phyloP scores from a whole-genome alignment of 2,888 invertebrate species.

The Amphimallon solstitiale region DNA sequence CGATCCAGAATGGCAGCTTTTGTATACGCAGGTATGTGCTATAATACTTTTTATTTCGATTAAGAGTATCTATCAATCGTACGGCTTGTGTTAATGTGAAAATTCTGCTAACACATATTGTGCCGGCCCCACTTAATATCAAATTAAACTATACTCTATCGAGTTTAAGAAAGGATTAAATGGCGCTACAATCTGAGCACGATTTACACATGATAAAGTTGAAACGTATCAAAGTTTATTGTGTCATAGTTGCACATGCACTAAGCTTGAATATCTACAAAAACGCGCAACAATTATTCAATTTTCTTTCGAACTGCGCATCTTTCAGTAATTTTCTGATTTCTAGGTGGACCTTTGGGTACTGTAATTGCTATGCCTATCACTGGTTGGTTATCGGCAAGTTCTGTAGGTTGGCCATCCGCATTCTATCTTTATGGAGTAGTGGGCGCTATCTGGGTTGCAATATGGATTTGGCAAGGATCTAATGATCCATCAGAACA shows the following conservation, averaged over 20 bases:
- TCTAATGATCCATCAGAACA: conserved; percentile 72
- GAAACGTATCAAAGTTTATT: too few relatives aligned
- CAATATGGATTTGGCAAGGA: conserved; percentile 71
- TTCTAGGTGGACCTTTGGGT: conserved; percentile 78
- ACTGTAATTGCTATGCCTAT: conserved; percentile 79
- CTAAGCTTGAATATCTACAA: too few relatives aligned
- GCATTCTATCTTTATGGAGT: conserved; percentile 80
- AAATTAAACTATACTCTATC: too few relatives aligned
- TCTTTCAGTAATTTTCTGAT: conserved; percentile 24
- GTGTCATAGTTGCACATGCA: too few relatives aligned
- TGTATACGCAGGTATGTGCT: conserved; percentile 67
- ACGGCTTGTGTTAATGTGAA: too few relatives aligned
- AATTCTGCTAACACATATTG: background rate
- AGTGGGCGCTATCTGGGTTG: conserved; percentile 70
- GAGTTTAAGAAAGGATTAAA: too few relatives aligned
- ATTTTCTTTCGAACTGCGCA: background rate
- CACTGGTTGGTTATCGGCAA: conserved; percentile 77
- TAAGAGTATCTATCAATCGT: too few relatives aligned
- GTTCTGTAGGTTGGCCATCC: conserved; percentile 78
- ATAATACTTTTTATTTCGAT: background rate
- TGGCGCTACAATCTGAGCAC: too few relatives aligned
- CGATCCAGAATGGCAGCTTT: conserved; percentile 75
- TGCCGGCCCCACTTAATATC: too few relatives aligned
- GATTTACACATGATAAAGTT: too few relatives aligned
- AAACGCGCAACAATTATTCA: too few relatives aligned